Evolutionary conservation across 2,113 vertebrate species (phyloP).

Genomic region (Todiramphus chloris): DNA sequence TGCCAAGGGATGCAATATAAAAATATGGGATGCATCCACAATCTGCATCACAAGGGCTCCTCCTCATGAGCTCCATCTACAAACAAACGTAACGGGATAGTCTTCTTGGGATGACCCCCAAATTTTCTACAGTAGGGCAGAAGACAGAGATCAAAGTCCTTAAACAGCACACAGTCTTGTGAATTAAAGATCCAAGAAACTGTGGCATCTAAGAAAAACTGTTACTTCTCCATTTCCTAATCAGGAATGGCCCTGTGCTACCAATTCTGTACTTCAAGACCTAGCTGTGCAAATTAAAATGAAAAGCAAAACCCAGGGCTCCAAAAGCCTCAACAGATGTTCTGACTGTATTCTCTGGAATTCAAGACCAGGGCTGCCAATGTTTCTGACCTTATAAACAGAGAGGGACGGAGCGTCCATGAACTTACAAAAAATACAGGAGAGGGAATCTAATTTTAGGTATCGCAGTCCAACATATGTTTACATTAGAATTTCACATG

Average conservation of each 20-base stretch:
- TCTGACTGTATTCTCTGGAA: neutral
- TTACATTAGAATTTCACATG: slow-evolving; percentile 1
- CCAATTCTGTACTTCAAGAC: neutral
- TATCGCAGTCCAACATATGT: neutral
- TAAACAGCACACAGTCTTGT: neutral
- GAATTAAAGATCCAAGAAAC: neutral
- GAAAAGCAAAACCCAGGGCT: slow-evolving; percentile 3
- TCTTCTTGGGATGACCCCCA: neutral
- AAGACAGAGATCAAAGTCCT: neutral
- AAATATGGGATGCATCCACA: neutral
- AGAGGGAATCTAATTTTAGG: slow-evolving; percentile 15
- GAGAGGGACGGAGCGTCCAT: neutral
- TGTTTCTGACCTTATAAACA: neutral
- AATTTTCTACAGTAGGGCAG: neutral
- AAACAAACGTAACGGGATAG: neutral
- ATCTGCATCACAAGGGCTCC: neutral
- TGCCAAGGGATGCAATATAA: neutral
- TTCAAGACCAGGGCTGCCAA: neutral
- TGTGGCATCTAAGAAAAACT: neutral
- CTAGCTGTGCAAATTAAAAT: neutral
- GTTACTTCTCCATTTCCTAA: neutral
- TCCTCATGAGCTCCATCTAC: neutral
- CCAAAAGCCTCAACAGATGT: neutral
- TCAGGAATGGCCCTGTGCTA: neutral
- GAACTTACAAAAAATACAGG: neutral